phyloP scores from a whole-genome alignment of 2,888 invertebrate genomes.

The Smittia sp. region DNA sequence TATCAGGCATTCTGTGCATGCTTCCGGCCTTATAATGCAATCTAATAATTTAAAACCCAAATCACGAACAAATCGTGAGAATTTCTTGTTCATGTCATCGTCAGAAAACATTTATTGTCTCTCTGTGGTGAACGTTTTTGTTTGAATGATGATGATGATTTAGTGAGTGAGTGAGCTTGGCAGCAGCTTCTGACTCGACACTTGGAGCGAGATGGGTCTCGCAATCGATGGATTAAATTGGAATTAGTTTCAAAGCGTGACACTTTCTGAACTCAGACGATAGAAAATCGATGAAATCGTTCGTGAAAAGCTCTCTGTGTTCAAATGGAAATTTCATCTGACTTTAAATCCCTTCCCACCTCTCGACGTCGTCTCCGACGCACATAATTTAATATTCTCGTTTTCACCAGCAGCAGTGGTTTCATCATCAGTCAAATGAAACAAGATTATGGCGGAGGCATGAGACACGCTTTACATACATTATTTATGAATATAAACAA shows the following conservation, averaged over 20 bases:
- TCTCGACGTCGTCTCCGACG: too few species aligned
- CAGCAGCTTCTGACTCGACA: neutral
- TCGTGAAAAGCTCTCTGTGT: neutral
- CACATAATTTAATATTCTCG: slow-evolving; percentile 37
- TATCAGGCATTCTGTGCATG: slow-evolving; percentile 36
- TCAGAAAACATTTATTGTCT: slow-evolving; percentile 13
- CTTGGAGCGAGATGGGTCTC: neutral
- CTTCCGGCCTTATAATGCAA: slow-evolving; percentile 30
- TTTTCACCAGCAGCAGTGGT: slow-evolving; percentile 26
- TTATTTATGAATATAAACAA: slow-evolving; percentile 25
- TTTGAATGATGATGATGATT: slow-evolving; percentile 20
- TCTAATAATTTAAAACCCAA: slow-evolving; percentile 34
- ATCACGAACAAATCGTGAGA: slow-evolving; percentile 39
- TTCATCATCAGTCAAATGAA: slow-evolving; percentile 36
- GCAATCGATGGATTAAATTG: neutral
- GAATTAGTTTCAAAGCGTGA: neutral
- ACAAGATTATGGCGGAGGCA: slow-evolving; percentile 21
- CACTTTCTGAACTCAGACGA: neutral
- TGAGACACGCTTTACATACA: slow-evolving; percentile 36
- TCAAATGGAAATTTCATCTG: neutral
- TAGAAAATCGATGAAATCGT: neutral
- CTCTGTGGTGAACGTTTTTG: neutral
- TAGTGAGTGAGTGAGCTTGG: neutral
- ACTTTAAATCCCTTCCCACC: neutral
- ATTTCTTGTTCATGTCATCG: slow-evolving; percentile 31